phyloP scores from a whole-genome alignment of 1,140 invertebrate species.

The Drosophila ficusphila region DNA sequence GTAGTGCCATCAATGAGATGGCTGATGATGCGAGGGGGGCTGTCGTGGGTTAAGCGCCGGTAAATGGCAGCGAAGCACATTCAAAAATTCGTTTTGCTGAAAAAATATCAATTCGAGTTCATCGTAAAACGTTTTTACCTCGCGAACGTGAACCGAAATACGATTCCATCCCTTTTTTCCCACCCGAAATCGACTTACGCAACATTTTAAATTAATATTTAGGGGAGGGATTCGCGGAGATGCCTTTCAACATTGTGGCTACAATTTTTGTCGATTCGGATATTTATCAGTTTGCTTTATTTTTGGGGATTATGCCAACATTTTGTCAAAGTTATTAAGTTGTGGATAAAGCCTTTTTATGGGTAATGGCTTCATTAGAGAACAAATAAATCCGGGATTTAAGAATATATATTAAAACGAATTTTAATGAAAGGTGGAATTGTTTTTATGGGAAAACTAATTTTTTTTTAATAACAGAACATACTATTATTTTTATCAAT shows the following conservation, averaged over 20 bases:
- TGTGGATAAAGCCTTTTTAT: neutral
- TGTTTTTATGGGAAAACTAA: no score
- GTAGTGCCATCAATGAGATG: conserved; percentile 25
- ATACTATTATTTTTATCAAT: no score
- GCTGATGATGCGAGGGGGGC: conserved; percentile 25
- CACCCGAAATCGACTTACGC: conserved; percentile 33
- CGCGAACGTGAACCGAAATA: conserved; percentile 50
- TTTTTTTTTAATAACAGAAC: no score
- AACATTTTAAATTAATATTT: conserved; percentile 68
- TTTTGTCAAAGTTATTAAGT: neutral
- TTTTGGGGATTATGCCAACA: neutral
- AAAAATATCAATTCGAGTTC: conserved; percentile 76
- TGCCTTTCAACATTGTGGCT: conserved; percentile 32
- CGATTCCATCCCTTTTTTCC: neutral
- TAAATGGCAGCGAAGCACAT: conserved; percentile 40
- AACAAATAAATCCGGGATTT: neutral
- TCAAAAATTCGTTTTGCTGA: conserved; percentile 61
- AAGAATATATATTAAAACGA: no score
- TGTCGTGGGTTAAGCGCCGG: neutral
- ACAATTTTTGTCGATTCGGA: neutral
- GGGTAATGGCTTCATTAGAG: neutral
- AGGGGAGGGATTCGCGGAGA: conserved; percentile 9
- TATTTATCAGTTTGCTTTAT: neutral
- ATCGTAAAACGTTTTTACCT: conserved; percentile 74
- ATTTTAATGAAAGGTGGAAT: neutral